Base-by-base conservation (phyloP, 2,888 invertebrate genomes). In the Tetropium fuscum region DNA sequence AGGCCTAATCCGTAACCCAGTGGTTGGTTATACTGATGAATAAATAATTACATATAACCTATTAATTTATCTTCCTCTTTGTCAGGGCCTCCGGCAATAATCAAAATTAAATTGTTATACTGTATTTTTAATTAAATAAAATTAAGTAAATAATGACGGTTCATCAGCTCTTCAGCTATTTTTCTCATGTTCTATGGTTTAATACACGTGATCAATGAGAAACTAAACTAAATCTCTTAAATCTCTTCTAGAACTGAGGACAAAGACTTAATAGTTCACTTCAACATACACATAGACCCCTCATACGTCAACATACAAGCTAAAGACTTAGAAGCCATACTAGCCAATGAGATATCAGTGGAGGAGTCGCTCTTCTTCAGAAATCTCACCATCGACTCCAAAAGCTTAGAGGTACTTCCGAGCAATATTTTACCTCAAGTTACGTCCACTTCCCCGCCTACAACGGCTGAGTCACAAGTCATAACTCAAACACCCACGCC, bases 241-340 rank as follows among this genome's bases (percentile, higher is more conserved):
- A n/a, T n/a, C n/a, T n/a, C n/a, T n/a, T n/a, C n/a, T 7, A 91
- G 90, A 20, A 84, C 85, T 54, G 90, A 90, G 73, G 87, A 87
- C 30, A 87, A 89, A 56, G 91, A 92, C 61, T 84, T 93, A 49
- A 87, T 91, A 43, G 91, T 95, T 0, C 93, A 94, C 77, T 95
- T 95, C 78, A 93, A 94, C 76, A 85, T 95, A 51, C 89, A 90
- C 53, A 93, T 95, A 73, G 93, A 95, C 82, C 92, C 93, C 0
- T 71, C 74, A 0, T 81, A 80, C 63, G 72, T 73, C 7, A 68
- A 74, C 7, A 89, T 93, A 18, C 86, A 85, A 58, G 87, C 89
- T 0, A 81, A 84, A 0, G 90, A 92, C 68, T 85, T 93, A 10
- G 81, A 86, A 51, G 85, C 87, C 0, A 87, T 93, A 13, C 82